Percentiles rank a stretch among this genome's conserved stretches.
phyloP scores from a whole-genome alignment of 1,140 invertebrate species.

The Heliconius eleuchia region DNA sequence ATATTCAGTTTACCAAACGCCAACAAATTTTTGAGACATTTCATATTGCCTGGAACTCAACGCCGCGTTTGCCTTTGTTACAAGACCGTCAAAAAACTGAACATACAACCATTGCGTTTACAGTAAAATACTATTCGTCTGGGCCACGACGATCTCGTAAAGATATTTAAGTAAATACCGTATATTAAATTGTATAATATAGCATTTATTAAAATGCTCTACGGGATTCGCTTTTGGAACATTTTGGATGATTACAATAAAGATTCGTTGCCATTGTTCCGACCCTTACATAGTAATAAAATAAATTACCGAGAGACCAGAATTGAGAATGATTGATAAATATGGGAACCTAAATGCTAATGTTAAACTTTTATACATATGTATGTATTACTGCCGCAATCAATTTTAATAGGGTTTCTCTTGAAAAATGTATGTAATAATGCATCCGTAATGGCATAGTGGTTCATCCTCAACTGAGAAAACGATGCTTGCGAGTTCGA shows the following conservation, averaged over 20 bases:
- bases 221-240: slow-evolving; percentile 10
- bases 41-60: too few relatives aligned
- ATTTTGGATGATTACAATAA: slow-evolving; percentile 32
- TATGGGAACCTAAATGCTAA: slow-evolving; percentile 27
- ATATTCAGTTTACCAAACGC: too few relatives aligned
- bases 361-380: slow-evolving; percentile 21
- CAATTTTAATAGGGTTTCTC: slow-evolving; percentile 22
- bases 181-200: slow-evolving; percentile 1
- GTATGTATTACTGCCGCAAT: slow-evolving; percentile 28
- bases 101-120: too few relatives aligned
- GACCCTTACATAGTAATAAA: slow-evolving; percentile 36
- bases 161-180: too few relatives aligned
- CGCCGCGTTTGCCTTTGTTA: too few relatives aligned
- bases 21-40: too few relatives aligned
- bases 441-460: too few relatives aligned
- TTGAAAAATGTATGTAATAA: slow-evolving; percentile 7
- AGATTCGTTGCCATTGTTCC: slow-evolving; percentile 31
- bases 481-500: too few relatives aligned
- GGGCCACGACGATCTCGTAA: too few relatives aligned
- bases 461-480: too few relatives aligned
- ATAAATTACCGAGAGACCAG: slow-evolving; percentile 30
- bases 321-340: slow-evolving; percentile 40
- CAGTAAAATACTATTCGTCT: too few relatives aligned
- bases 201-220: neutral
- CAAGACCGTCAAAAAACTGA: too few relatives aligned